These are phyloP conservation scores for Clamator glandarius DNA, from an alignment of 2,797 vertebrate species.

Conservation along the genomic window DNA sequence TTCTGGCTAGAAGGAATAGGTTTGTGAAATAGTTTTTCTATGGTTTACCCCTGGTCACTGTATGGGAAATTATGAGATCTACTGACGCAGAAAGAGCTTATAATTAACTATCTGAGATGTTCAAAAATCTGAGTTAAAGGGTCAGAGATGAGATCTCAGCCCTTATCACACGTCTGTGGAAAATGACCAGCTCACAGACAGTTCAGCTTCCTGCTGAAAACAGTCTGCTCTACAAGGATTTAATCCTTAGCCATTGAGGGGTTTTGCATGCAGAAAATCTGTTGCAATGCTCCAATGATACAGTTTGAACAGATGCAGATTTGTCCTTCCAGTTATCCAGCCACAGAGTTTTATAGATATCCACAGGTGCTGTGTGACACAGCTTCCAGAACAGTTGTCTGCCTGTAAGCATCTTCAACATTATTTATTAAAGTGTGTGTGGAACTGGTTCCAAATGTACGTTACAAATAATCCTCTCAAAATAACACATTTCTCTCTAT, in stretches of 20 bases:
- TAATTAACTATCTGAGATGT: slow-evolving; percentile 26
- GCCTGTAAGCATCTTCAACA: not conserved
- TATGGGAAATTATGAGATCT: not conserved
- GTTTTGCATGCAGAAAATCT: not conserved
- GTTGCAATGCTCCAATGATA: not conserved
- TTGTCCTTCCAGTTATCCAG: not conserved
- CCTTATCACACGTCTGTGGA: not conserved
- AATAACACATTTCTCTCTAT: not conserved
- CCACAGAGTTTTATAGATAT: not conserved
- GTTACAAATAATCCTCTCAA: not conserved
- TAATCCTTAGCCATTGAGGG: not conserved
- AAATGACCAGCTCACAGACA: not conserved
- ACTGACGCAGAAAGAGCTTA: slow-evolving; percentile 15
- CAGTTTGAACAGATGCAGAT: not conserved
- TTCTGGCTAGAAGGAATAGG: not conserved
- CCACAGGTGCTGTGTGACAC: not conserved
- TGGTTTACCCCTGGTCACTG: not conserved
- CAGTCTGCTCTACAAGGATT: not conserved
- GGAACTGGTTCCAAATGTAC: not conserved
- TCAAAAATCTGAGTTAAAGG: not conserved
- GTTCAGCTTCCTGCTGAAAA: not conserved
- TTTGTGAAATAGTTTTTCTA: not conserved
- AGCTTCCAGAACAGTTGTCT: not conserved
- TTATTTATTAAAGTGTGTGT: not conserved
- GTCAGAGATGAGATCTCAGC: not conserved